phyloP scores from a whole-genome alignment of 2,113 vertebrate species.

The Cairina moschata region DNA sequence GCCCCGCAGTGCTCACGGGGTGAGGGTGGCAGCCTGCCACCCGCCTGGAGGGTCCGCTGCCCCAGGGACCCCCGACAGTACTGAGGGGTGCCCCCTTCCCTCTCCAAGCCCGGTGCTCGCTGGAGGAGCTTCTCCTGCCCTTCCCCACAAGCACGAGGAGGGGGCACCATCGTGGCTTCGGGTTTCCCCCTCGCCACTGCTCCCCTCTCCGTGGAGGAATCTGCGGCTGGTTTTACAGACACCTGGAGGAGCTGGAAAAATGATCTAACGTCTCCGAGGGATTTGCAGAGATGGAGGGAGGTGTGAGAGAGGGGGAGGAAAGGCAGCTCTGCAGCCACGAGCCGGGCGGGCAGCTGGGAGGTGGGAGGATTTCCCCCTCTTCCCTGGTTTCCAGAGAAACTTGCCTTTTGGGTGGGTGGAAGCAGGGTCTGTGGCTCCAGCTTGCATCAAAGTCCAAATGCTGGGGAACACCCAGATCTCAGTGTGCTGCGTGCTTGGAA shows the following conservation, averaged over 20 bases:
- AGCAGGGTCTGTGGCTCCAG: not conserved
- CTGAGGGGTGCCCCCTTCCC: not conserved
- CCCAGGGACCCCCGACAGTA: not conserved
- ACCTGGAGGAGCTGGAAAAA: conserved; percentile 54
- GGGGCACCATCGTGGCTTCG: accelerated
- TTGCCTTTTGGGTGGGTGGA: not conserved
- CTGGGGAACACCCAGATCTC: accelerated
- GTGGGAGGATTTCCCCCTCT: conserved; percentile 30
- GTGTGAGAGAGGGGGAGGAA: conserved; percentile 52
- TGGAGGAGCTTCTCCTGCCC: not conserved
- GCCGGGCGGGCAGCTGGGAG: conserved; percentile 13
- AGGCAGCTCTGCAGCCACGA: conserved; percentile 20
- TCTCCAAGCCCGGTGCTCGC: not conserved
- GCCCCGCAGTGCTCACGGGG: not conserved
- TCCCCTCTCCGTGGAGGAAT: not conserved
- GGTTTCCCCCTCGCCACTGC: not conserved
- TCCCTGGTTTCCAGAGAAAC: conserved; percentile 44
- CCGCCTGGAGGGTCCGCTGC: not conserved
- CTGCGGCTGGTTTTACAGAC: not conserved
- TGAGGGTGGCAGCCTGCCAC: not conserved
- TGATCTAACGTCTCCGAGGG: conserved; percentile 23
- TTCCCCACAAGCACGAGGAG: not conserved
- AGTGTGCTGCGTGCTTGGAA: accelerated
- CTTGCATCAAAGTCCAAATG: not conserved
- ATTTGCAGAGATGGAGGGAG: conserved; percentile 26